Base-by-base conservation (phyloP, 1,140 invertebrate species). In the Scaptomyza montana region DNA sequence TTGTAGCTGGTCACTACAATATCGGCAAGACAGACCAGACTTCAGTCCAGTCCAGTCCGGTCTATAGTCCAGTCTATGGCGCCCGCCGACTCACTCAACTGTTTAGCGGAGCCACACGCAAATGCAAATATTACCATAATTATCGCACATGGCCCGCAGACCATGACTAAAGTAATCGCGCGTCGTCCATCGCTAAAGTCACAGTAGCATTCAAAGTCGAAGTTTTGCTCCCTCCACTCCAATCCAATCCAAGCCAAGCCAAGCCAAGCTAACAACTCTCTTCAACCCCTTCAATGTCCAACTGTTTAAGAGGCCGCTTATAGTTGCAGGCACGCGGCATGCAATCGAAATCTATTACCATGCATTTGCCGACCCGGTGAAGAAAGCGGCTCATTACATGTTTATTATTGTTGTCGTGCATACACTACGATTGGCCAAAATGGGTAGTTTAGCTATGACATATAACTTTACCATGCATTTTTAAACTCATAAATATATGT, bases 61-160 rank as follows among this genome's bases (percentile, higher is more conserved):
- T 13, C 25, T 10, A 39, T 39, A 33, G 57, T 46, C 28, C 16
- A 57, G 68, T 36, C 47, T 28, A 36, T 80, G 81, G 80, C 80
- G 80, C 80, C 80, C 80, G 77, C 65, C 82, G 64, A 64, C 75
- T 86, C 82, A 89, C 78, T 86, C 82, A 89, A 86, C 82, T 86
- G 82, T 86, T 86, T 87, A 86, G 78, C 82, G 82, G 78, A 86
- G 82, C 82, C 82, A 86, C 82, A 86, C 84, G 82, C 82, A 86
- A 86, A 87, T 86, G 82, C 82, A 86, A 86, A 86, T 86, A 86
- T 86, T 87, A 86, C 84, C 82, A 86, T 86, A 86, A 86, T 86
- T 87, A 86, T 86, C 82, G 82, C 82, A 86, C 82, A 77, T 82
- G 78, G 61, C 76, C 71, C 75, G 51, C 78, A 86, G 82, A 87